Evolutionary conservation across 2,797 vertebrate species (phyloP).

Genomic region (Chelmon rostratus): DNA sequence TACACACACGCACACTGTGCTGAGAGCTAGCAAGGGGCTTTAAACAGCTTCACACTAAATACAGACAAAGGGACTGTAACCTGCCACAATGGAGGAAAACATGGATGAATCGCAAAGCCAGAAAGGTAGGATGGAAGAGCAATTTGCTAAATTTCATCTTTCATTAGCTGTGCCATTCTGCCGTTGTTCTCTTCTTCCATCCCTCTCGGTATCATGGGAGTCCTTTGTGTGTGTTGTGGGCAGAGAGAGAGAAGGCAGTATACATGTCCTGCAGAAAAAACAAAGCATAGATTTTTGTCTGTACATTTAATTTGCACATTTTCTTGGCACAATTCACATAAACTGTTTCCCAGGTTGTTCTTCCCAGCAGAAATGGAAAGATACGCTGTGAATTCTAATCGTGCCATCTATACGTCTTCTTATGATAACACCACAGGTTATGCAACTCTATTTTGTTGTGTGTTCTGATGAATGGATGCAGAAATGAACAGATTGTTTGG

Average conservation of each 20-base stretch:
- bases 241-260: conserved; percentile 19
- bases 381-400: conserved; percentile 23
- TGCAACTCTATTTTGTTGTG: conserved; percentile 10
- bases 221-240: conserved; percentile 65
- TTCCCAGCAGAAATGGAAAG: not conserved
- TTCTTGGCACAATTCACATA: not conserved
- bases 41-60: conserved; percentile 68
- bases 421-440: conserved; percentile 21
- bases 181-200: conserved; percentile 65
- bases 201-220: conserved; percentile 39
- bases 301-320: conserved; percentile 4
- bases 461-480: conserved; percentile 29
- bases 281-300: not conserved
- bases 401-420: conserved; percentile 9
- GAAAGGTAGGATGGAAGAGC: conserved; percentile 89
- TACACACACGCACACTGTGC: conserved; percentile 57
- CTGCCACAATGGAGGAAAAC: conserved; percentile 94
- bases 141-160: conserved; percentile 25
- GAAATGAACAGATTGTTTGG: conserved; percentile 58
- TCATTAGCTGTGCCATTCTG: conserved; percentile 38
- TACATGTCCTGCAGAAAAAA: conserved; percentile 27
- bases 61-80: conserved; percentile 82
- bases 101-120: conserved; percentile 98
- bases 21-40: conserved; percentile 75
- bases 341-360: not conserved